Conservation (phyloP, 2,888 invertebrate species). For the Agonum fuliginosum region DNA sequence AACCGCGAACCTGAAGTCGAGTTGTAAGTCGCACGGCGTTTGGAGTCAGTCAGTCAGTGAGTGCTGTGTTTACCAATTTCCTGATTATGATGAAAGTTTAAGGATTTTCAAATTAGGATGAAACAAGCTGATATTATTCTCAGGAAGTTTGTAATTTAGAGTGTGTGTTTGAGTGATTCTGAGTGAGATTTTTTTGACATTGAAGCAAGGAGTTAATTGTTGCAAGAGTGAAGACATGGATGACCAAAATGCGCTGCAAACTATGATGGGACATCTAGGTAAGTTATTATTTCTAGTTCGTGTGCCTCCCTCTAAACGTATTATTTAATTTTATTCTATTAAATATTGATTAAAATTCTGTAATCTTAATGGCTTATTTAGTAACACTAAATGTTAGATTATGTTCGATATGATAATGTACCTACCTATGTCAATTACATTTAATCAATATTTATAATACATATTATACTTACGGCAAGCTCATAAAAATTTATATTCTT, state of each 20-base stretch:
- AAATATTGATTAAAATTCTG: neutral
- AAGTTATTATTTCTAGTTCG: conserved; percentile 65
- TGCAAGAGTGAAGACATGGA: no score
- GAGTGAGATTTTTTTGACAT: neutral
- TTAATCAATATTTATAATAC: neutral
- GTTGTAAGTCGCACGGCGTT: neutral
- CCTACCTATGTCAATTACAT: neutral
- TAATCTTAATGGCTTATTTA: conserved; percentile 12
- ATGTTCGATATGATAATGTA: conserved; percentile 16
- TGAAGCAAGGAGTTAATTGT: no score
- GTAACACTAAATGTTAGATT: neutral
- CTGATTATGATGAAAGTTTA: conserved; percentile 19
- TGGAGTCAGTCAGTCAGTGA: neutral
- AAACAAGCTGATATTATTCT: conserved; percentile 8
- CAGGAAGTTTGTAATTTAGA: conserved; percentile 30
- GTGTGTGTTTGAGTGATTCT: conserved; percentile 18
- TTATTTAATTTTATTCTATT: neutral
- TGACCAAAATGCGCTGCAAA: conserved; percentile 79
- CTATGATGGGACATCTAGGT: conserved; percentile 82
- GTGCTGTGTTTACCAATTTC: conserved; percentile 6
- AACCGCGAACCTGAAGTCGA: neutral
- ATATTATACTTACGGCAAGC: neutral
- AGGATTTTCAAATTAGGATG: conserved; percentile 37
- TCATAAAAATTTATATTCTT: conserved; percentile 4
- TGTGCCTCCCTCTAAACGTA: neutral